Evolutionary conservation across 1,140 invertebrate species (phyloP), one percentile per base, ranked within the genome.

Genomic region (Protaetia brevitarsis): DNA sequence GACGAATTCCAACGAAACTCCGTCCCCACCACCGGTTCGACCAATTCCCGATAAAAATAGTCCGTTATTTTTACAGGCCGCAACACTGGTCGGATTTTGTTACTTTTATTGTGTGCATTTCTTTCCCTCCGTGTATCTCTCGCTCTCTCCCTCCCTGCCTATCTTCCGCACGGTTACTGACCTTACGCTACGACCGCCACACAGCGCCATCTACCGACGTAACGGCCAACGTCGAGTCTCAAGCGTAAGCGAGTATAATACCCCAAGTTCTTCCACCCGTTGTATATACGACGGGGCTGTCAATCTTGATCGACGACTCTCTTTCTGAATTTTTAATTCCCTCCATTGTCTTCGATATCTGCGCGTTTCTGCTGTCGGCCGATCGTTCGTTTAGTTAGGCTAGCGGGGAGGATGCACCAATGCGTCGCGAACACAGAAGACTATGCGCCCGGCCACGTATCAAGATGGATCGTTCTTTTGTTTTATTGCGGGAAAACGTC

Each of bases 51-150:
- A 76, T 77, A 77, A 77, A 77, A 77, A 77, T 77, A 67, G 71
- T 64, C 75, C 75, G 75, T 77, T 77, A 76, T 77, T 76, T 77
- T 77, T 77, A 72, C 71, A 71, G 67, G 71, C 69, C 69, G 68
- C 69, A 67, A 60, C 41, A 65, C 65, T 67, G 67, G 61, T 76
- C 73, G 75, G 71, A 76, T 76, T 76, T 76, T 74, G 73, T 74
- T 75, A 75, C 74, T 76, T 76, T 76, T 76, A 72, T 76, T 73
- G 65, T 51, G 7, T 23, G 41, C 11, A 23, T 51, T 51, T 51
- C 41, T 51, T 51, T 51, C 26, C 41, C 26, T 51, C 19, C 16
- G 13, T 23, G 3, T 68, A 68, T 68, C 69, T 69, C 70, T 71
- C 69, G 41, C 68, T 51, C 67, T 73, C 72, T 72, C 69, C 68